Base-by-base conservation (phyloP, 2,888 invertebrate species). In the Cabera pusaria region DNA sequence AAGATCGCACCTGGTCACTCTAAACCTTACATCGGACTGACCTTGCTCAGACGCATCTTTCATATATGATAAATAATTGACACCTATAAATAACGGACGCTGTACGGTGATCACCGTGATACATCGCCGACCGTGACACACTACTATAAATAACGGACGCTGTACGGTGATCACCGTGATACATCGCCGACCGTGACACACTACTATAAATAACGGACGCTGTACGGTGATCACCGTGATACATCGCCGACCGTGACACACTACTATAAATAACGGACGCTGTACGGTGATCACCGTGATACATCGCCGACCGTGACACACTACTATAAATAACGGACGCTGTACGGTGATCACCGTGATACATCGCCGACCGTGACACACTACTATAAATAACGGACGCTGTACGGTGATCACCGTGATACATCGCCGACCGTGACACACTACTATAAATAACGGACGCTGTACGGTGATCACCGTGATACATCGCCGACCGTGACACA, bases 1-100 rank as follows among this genome's bases (percentile, higher is more conserved):
- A n/a, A n/a, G n/a, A n/a, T n/a, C n/a, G n/a, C n/a, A n/a, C n/a
- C n/a, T 43, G 39, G 39, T 11, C 29, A 29, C 29, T n/a, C 11
- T 14, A n/a, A n/a, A n/a, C n/a, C n/a, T n/a, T n/a, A n/a, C n/a
- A n/a, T n/a, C 20, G 26, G 28, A 22, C 25, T 42, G 53, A 46
- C 61, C 67, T 62, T 64, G 67, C 52, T 44, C 49, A 8, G 31
- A 44, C 52, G 56, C 66, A 62, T 62, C 60, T 59, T 43, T 25
- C 29, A 39, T 48, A 45, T 43, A 43, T 54, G 50, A 57, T 58
- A 57, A 64, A 64, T 55, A 59, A 49, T 49, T 51, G 46, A 51
- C 45, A 49, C 37, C 47, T 47, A 47, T 39, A 39, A 46, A 47
- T 50, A 38, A 46, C 40, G 32, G 39, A 2, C 16, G 11, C 11